Evolutionary conservation across 2,888 invertebrate species (phyloP), one percentile per base, ranked within the genome.

Genomic region (Habroteleia sp.): DNA sequence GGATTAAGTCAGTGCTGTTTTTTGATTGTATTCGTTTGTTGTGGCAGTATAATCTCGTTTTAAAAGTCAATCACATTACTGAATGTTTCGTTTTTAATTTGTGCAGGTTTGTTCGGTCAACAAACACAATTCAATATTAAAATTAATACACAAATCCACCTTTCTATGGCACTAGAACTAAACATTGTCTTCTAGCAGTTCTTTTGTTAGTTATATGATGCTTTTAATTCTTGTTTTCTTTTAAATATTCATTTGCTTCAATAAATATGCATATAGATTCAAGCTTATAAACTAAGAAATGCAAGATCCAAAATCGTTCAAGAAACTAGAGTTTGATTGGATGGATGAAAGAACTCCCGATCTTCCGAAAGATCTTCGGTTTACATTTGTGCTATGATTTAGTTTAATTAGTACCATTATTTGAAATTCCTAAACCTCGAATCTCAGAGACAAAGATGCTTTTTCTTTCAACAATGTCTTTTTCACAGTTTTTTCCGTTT

Each of bases 281-380:
- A 48, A 71, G 39, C 62, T 63, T 71, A 62, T 13, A 14, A 54
- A 48, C 62, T 63, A 71, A 62, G 33, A 62, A 71, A 71, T 62
- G 54, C 31, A 62, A 7, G 25, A 8, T 31, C 58, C 13, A 46
- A 46, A 50, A 14, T 42, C 25, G 13, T 27, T 69, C 14, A 13
- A 13, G 39, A 68, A 69, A 62, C 42, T 52, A 60, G 35, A 56
- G 25, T 58, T 56, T 46, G 20, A 42, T 48, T 63, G 56, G 41
- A 50, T 73, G 50, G 44, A 58, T 31, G 27, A 58, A 35, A 46
- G 2, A 3, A n/a, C n/a, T n/a, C n/a, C 27, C 46, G 33, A 8
- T 11, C 27, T 3, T 20, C 3, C n/a, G 1, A 23, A 7, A 14
- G 65, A 41, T 29, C 29, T 50, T 37, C 41, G 31, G 10, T 42